Conservation (phyloP, 1,140 invertebrate species). For the Drosophila busckii region DNA sequence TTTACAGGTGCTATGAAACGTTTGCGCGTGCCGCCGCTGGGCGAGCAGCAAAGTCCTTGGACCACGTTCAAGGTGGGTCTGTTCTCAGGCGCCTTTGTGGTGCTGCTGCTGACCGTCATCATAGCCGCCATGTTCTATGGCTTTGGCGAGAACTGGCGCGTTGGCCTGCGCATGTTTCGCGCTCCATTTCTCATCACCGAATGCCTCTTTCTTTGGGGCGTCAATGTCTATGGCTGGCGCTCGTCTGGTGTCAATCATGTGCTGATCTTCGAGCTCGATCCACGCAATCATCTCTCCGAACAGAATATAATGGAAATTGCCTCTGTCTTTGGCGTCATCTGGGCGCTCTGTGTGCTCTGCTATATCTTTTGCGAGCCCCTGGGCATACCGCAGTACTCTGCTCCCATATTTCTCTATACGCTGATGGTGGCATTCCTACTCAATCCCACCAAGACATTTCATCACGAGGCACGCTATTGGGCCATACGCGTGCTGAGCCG, state of each 20-base stretch:
- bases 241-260: conserved; percentile 92
- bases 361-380: conserved; percentile 86
- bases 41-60: conserved; percentile 90
- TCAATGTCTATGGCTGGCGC: conserved; percentile 94
- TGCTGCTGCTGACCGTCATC: conserved; percentile 87
- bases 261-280: conserved; percentile 95
- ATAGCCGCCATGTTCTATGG: conserved; percentile 83
- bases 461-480: conserved; percentile 88
- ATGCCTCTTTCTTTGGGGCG: conserved; percentile 91
- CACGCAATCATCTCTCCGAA: conserved; percentile 91
- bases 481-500: conserved; percentile 81
- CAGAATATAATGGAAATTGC: conserved; percentile 94
- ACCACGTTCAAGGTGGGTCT: conserved; percentile 92
- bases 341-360: conserved; percentile 85
- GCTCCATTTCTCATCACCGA: conserved; percentile 90
- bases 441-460: conserved; percentile 89
- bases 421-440: conserved; percentile 87
- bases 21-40: conserved; percentile 90
- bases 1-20: conserved; percentile 87
- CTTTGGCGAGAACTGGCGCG: conserved; percentile 78
- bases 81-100: conserved; percentile 89
- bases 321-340: conserved; percentile 90
- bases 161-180: conserved; percentile 86
- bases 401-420: conserved; percentile 86
- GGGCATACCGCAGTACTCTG: conserved; percentile 88